phyloP scores from a whole-genome alignment of 64 coral and sea anemone species.

The Montipora sp. region DNA sequence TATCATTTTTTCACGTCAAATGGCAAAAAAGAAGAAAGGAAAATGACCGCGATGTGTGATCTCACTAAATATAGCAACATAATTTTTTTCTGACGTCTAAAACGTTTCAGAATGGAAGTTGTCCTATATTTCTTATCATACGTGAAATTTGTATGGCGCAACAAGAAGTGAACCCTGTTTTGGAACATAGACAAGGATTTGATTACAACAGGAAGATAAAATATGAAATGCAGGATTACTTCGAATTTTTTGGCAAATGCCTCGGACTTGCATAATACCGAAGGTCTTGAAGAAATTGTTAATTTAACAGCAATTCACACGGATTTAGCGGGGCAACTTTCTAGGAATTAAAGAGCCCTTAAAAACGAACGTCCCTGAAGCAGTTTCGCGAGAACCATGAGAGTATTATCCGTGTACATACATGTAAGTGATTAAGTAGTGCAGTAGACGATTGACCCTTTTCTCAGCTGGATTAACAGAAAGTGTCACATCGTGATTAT shows the following conservation, averaged over 20 bases:
- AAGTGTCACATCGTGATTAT: neutral
- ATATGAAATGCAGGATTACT: no score
- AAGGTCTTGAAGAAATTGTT: neutral
- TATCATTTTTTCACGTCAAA: no score
- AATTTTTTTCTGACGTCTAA: no score
- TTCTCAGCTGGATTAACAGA: neutral
- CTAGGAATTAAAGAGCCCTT: neutral
- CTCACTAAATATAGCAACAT: no score
- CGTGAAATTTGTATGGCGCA: neutral
- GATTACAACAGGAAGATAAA: no score
- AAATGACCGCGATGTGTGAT: neutral
- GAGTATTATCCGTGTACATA: neutral
- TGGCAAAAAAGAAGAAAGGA: no score
- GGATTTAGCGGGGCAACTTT: neutral
- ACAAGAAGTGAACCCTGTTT: neutral
- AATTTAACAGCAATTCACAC: neutral
- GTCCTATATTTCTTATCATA: neutral
- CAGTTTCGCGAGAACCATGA: neutral
- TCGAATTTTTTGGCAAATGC: neutral
- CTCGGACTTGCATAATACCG: neutral
- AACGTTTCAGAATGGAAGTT: no score
- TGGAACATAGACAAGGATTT: no score
- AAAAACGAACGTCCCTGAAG: neutral
- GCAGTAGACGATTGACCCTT: neutral
- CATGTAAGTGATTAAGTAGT: neutral